Percentiles rank a stretch among this genome's conserved stretches.
Evolutionary conservation across 53 echinoderm and acorn worm species (phyloP).

Genomic region (Apostichopus leukothele): DNA sequence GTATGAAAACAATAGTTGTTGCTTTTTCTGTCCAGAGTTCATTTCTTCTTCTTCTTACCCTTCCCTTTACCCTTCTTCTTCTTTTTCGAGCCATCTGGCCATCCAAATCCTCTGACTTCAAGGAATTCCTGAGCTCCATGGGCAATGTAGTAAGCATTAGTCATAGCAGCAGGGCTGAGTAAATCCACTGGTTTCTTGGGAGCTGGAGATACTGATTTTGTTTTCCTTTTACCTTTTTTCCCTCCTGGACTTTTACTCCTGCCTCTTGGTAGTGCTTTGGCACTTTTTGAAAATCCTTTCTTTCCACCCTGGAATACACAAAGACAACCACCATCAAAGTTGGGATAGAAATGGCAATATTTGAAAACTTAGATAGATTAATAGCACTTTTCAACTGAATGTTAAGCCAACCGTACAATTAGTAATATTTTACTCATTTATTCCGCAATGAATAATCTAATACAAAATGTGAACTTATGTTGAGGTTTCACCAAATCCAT

Average conservation of each 20-base stretch:
- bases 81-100: slow-evolving; percentile 91
- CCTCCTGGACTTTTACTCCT: slow-evolving; percentile 77
- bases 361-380: too few relatives aligned
- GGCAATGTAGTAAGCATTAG: slow-evolving; percentile 96
- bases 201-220: slow-evolving; percentile 74
- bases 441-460: too few relatives aligned
- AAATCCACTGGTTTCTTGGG: slow-evolving; percentile 88
- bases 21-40: not conserved
- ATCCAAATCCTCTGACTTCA: slow-evolving; percentile 88
- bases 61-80: slow-evolving; percentile 80
- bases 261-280: slow-evolving; percentile 89
- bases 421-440: too few relatives aligned
- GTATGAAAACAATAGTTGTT: not conserved
- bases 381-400: too few relatives aligned
- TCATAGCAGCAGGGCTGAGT: slow-evolving; percentile 95
- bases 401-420: too few relatives aligned
- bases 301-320: slow-evolving; percentile 68
- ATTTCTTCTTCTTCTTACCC: slow-evolving; percentile 80
- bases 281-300: slow-evolving; percentile 87
- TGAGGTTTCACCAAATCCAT: too few relatives aligned
- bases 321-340: not conserved
- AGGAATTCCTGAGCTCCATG: slow-evolving; percentile 90
- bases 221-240: slow-evolving; percentile 80
- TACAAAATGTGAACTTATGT: too few relatives aligned
- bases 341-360: too few relatives aligned